Evolutionary conservation across 2,888 invertebrate genomes (phyloP), one percentile per base, ranked within the genome.

Genomic region (Cataglyphis rosenhaueri): DNA sequence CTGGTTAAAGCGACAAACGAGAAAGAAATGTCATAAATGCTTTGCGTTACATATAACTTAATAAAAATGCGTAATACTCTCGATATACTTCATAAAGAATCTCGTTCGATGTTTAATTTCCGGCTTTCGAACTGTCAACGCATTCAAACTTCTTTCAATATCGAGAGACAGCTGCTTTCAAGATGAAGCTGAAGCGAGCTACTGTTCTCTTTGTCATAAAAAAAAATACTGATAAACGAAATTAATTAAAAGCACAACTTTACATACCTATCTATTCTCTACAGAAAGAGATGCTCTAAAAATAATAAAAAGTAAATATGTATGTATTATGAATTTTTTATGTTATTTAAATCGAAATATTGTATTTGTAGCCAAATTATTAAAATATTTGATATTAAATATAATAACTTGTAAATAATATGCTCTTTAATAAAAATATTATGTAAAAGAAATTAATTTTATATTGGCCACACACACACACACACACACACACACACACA

Each of bases 31-130:
- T 18, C 15, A 48, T 35, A 48, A 48, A 74, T 3, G 32, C 10
- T 62, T 52, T n/a, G 15, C 12, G 25, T 52, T 25, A 8, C 55
- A 38, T 9, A 75, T 55, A 52, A 75, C 32, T 55, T 18, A 4
- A 65, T 25, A 65, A 75, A 74, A 75, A 29, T 65, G 15, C 21
- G 4, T 41, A 74, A 48, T 62, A 62, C 18, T 65, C 52, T 66
- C n/a, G 12, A 75, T 57, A 66, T 25, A 29, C 29, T 38, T 35
- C 4, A 38, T 65, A 35, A 76, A 76, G 18, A 66, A 32, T 55
- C 48, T 75, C 38, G n/a, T 76, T n/a, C 55, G n/a, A 76, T 57
- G 38, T 76, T 76, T 66, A 76, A 66, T 76, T 66, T 76, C 76
- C 41, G 68, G 29, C 29, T 76, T 55, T 76, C 29, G 29, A 66